Evolutionary conservation across 2,113 vertebrate species (phyloP), one percentile per base, ranked within the genome.

Genomic region (Cottus gobio): DNA sequence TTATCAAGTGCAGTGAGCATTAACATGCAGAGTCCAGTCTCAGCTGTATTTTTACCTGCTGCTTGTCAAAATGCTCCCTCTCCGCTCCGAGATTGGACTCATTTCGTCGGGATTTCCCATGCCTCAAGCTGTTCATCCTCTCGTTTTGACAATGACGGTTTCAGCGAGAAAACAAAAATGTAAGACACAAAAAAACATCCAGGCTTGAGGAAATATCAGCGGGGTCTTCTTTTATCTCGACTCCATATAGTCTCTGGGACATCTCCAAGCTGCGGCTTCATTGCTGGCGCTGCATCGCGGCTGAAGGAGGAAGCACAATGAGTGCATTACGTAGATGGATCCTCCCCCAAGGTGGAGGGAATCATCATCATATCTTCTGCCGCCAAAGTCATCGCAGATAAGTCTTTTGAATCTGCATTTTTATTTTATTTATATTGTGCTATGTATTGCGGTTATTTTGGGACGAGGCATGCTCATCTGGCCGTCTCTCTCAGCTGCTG

Each of bases 51-150:
- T 11, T 95, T 94, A 96, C 97, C 97, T 98, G 97, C 90, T 94
- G 96, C 88, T 95, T 97, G 91, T 98, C 97, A 92, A 98, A 98
- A 90, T 97, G 96, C 80, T 97, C 97, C 89, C 95, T 94, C 94
- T 97, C 97, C 30, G 96, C 96, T 80, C 97, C 97, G 80, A 98
- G 92, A 85, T 90, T 96, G 85, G 95, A 96, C 69, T 96, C 97
- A 1, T 92, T 92, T 83, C 96, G 94, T 85, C 92, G 94, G 94
- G 74, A 96, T 82, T 96, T 96, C 91, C 97, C 96, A 90, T 94
- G 96, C 92, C 95, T 96, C 80, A 98, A 96, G 89, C 92, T 95
- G 93, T 97, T 97, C 97, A 98, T 97, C 93, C 86, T 94, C n/a
- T 24, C 31, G 60, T 31, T 57, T 2, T 13, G 2, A 64, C 61